Evolutionary conservation across 2,797 vertebrate genomes (phyloP).

Genomic region (Sciurus vulgaris): DNA sequence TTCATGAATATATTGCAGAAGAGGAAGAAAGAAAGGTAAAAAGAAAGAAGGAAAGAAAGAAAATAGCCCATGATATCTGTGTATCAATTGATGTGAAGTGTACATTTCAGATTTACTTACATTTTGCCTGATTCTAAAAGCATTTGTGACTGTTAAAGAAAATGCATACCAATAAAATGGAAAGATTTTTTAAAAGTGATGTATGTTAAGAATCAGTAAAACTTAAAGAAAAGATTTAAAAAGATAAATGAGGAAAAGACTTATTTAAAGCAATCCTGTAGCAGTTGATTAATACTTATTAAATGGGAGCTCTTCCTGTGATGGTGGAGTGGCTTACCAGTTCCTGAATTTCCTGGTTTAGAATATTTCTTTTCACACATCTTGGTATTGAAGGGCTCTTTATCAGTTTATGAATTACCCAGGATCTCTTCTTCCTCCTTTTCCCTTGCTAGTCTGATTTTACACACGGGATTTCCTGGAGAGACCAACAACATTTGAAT

Average conservation of each 20-base stretch:
- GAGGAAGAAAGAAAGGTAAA: neutral
- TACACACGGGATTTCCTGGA: neutral
- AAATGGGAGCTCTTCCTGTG: neutral
- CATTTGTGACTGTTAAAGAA: neutral
- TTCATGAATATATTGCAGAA: neutral
- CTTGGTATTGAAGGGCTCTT: neutral
- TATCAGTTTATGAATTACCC: neutral
- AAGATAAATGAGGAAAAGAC: neutral
- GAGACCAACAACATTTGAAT: neutral
- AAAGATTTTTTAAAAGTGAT: neutral
- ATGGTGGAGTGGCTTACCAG: neutral
- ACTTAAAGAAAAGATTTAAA: neutral
- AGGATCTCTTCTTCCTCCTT: neutral
- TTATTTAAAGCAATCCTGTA: neutral
- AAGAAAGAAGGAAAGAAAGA: neutral
- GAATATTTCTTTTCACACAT: neutral
- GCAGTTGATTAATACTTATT: neutral
- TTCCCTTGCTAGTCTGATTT: neutral
- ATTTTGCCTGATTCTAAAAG: slow-evolving; percentile 19
- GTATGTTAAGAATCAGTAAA: neutral
- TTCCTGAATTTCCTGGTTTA: neutral
- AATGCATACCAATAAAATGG: neutral
- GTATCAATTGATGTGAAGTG: neutral
- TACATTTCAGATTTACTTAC: neutral
- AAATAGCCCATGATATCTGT: neutral